Evolutionary conservation across 2,888 invertebrate genomes (phyloP), one percentile per base, ranked within the genome.

Genomic region (Dicroscelio sp.): DNA sequence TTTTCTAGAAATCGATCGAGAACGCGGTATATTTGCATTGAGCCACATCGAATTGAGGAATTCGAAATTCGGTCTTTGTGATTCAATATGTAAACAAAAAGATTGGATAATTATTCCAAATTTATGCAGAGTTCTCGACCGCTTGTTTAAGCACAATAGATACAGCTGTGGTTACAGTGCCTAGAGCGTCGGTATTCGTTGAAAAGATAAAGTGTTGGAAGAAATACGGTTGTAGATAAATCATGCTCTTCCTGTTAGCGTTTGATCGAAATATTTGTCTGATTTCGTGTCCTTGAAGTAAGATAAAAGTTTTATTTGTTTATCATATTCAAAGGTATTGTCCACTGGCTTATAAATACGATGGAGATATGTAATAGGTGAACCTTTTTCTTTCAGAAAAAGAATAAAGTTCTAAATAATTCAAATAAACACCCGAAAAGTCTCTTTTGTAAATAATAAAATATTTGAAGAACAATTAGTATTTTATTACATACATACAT

Each of bases 141-240:
- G 14, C 55, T 33, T 69, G 17, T 69, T 69, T 69, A 67, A 69
- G 67, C 69, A 58, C 10, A 82, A 82, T 71, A 20, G 82, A 71
- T 31, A 82, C 82, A 82, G 82, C 71, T 82, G 82, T 71, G 69
- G 69, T 69, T 69, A 69, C 80, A 67, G 38, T 65, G 38, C 55
- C 10, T 35, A 55, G 30, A 60, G 48, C 43, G 38, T 80, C 55
- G n/a, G 20, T 20, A 31, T 83, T 60, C 83, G 33, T 25, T 14
- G 83, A 83, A 83, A 35, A 75, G 84, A 82, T 82, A 82, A 82
- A 33, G 27, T 27, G 12, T 38, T 35, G n/a, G 35, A 73, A 52
- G 48, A 73, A 52, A 65, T 84, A 63, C 48, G 63, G 35, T 73
- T 35, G 52, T 20, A 73, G 25, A 83, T 83, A 73, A 73, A 83